Evolutionary conservation across 2,797 vertebrate species (phyloP).

Genomic region (Merluccius polli): DNA sequence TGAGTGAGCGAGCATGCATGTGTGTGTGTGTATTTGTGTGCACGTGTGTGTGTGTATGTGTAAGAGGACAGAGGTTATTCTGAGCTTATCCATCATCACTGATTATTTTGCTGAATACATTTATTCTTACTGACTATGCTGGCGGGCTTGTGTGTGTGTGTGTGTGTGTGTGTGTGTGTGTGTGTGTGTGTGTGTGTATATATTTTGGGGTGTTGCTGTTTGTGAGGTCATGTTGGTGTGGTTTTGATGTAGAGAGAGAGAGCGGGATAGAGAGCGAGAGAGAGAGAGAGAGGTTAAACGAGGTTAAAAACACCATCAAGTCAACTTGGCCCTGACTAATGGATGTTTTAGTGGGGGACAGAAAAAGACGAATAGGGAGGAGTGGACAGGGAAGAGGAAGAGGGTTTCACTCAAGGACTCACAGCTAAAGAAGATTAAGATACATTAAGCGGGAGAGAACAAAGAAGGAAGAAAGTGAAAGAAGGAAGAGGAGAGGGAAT

Average conservation of each 20-base stretch:
- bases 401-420: background rate
- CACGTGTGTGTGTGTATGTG: conserved; percentile 5
- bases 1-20: too few species aligned
- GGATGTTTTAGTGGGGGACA: conserved; percentile 62
- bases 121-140: conserved; percentile 68
- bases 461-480: conserved; percentile 11
- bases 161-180: conserved; percentile 6
- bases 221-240: conserved; percentile 5
- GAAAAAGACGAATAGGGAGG: conserved; percentile 26
- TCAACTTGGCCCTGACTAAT: conserved; percentile 75
- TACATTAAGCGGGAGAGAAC: conserved; percentile 5
- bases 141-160: conserved; percentile 37
- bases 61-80: conserved; percentile 60
- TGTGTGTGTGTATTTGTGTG: background rate
- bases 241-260: conserved; percentile 16
- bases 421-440: background rate
- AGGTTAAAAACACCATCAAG: conserved; percentile 75
- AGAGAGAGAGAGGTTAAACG: conserved; percentile 59
- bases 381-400: background rate
- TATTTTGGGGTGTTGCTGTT: background rate
- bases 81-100: conserved; percentile 69
- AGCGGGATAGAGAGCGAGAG: conserved; percentile 28
- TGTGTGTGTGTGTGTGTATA: background rate
- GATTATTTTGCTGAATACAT: conserved; percentile 61
- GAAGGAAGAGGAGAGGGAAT: conserved; percentile 9